Percentiles rank a stretch among this genome's conserved stretches.
Conservation (phyloP, 2,888 invertebrate genomes). For the Noctuana brunneofusca region DNA sequence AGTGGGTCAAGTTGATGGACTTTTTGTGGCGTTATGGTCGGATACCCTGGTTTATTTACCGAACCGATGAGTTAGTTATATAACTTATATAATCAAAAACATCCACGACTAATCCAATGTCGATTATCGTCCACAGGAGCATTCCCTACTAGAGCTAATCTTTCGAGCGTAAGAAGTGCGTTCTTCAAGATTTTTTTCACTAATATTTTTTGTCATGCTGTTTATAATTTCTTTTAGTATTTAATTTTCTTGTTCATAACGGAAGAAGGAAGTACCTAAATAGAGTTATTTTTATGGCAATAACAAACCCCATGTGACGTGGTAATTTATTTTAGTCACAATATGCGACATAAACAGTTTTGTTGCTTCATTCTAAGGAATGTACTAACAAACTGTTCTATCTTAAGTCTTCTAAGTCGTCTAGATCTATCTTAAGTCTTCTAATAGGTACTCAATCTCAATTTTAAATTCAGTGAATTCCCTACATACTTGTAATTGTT, state of each 20-base stretch:
- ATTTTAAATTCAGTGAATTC: no score
- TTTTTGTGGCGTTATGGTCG: slow-evolving; percentile 69
- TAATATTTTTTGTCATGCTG: neutral
- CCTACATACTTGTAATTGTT: no score
- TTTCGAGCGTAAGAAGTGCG: slow-evolving; percentile 19
- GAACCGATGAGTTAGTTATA: slow-evolving; percentile 55
- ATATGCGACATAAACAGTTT: no score
- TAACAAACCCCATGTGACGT: no score
- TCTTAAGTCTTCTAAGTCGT: no score
- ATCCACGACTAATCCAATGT: slow-evolving; percentile 33
- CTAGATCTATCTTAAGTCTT: no score
- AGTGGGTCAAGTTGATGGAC: slow-evolving; percentile 75
- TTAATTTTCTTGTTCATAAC: neutral
- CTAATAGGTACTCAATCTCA: no score
- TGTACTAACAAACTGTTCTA: no score
- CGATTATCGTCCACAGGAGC: slow-evolving; percentile 23
- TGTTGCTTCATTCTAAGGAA: no score
- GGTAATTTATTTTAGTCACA: no score
- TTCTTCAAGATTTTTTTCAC: neutral
- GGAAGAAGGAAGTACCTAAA: neutral
- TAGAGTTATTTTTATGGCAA: no score
- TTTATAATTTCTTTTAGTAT: neutral
- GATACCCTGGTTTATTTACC: slow-evolving; percentile 66
- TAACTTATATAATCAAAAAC: slow-evolving; percentile 48
- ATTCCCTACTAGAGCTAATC: slow-evolving; percentile 22